Evolutionary conservation across 2,797 vertebrate genomes (phyloP), one percentile per base, ranked within the genome.

Genomic region (Anguilla megastoma): DNA sequence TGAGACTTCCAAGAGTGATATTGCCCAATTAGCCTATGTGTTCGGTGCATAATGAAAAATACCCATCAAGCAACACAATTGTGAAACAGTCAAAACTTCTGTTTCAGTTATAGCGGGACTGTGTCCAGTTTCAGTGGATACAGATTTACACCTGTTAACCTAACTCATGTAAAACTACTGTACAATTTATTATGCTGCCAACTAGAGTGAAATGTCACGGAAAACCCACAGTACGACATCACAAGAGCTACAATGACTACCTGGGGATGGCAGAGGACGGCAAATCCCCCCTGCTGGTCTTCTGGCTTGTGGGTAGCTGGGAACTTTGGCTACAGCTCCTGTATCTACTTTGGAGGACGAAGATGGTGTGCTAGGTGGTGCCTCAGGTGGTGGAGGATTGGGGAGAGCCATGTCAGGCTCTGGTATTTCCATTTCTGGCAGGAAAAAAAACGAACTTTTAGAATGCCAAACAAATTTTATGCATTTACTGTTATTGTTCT

Each of bases 261-360:
- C 97, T 92, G 98, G 98, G 54, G 97, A 98, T 0, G 97, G 97
- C 54, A 98, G 94, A 0, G 97, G 97, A 87, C 97, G 95, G 87
- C 96, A 97, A 2, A 95, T 96, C 82, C 97, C 97, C 41, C 97
- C 96, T 84, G 97, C 96, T 89, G 98, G 97, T 92, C 96, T 96
- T 89, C 97, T 95, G 83, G 96, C 96, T 50, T 97, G 97, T 36
- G 95, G 91, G 93, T 96, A 96, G 90, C 94, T 95, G 90, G 96
- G 95, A 92, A 95, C 96, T 95, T 96, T 98, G 86, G 95, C 94
- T 90, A 94, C 95, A 3, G 95, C 93, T 86, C 95, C 95, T 8
- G 92, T 93, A 90, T 96, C 94, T 89, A 91, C 91, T 91, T 97
- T 97, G 45, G 95, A 95, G 88, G 94, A 93, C 0, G 96, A 95